phyloP scores from a whole-genome alignment of 2,797 vertebrate species.

The Platyrinchus mystaceus region DNA sequence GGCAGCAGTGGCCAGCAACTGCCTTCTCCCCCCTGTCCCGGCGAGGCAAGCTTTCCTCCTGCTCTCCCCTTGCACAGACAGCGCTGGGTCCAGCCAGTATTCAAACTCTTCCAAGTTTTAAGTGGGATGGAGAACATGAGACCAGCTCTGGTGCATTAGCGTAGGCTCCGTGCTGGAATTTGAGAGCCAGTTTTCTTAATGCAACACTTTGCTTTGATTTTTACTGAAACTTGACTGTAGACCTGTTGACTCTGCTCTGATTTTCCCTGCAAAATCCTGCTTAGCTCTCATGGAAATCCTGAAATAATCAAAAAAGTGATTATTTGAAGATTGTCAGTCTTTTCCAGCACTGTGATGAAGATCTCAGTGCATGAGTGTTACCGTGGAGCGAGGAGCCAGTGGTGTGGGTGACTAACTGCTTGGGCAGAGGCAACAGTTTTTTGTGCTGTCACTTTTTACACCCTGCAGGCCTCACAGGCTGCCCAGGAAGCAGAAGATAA shows the following conservation, averaged over 20 bases:
- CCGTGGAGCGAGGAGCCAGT: background rate
- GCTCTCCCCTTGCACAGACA: background rate
- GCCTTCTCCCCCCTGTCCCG: background rate
- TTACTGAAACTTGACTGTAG: background rate
- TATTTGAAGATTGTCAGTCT: background rate
- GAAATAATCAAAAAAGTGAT: background rate
- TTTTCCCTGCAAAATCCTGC: background rate
- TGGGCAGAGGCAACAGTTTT: background rate
- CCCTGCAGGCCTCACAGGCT: conserved; percentile 84
- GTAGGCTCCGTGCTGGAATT: background rate
- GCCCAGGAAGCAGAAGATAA: conserved; percentile 94
- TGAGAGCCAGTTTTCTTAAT: background rate
- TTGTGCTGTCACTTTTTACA: background rate
- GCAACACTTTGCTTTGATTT: background rate
- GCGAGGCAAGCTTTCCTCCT: background rate
- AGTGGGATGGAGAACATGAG: background rate
- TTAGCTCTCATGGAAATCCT: background rate
- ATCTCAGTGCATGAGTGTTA: background rate
- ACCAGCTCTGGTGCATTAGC: background rate
- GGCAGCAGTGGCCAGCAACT: background rate
- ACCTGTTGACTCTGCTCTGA: background rate
- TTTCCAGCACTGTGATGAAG: background rate
- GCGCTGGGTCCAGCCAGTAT: background rate
- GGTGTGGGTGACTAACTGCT: background rate
- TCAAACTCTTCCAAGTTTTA: background rate